Base-by-base conservation (phyloP, 2,113 vertebrate species). In the Psittacara wagleri region DNA sequence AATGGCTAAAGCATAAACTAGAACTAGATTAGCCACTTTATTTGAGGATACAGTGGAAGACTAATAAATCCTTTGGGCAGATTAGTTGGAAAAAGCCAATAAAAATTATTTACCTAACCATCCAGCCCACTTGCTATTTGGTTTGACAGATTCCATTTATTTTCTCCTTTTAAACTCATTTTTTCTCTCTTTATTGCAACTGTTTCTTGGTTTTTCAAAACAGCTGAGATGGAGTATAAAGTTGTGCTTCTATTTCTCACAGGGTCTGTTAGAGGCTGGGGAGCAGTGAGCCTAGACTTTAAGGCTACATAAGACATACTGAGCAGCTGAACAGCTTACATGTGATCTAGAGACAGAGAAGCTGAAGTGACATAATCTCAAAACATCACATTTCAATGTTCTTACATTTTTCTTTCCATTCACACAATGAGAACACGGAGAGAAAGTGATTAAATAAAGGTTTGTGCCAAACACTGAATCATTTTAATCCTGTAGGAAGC, bases 41-140 rank as follows among this genome's bases (percentile, higher is more conserved):
- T 97, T 97, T 97, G 94, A 96, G 88, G 48, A 78, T 80, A 62
- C 52, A 96, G 66, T 92, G 75, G 49, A 91, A 92, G 52, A 46
- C 73, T 96, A 94, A 97, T 97, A 97, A 97, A 95, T 91, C 90
- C 90, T 92, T 43, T 16, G 64, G 93, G 94, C 84, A 86, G 66
- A 97, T 97, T 95, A 97, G 90, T 72, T 90, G 69, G 61, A 48
- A 66, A 94, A 97, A 95, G 88, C 83, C 92, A 97, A 97, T 93
- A 96, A 97, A 95, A 97, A 96, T 94, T 97, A 96, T 92, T 97
- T 97, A 95, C 96, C 92, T 94, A 94, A 95, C 91, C 92, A 97
- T 78, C 48, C 72, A 96, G 63, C 57, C 77, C 43, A 77, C 90
- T 96, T 96, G 81, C 81, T 94, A 87, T 96, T 97, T 96, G 64